Percentiles rank a stretch among this genome's conserved stretches.
Evolutionary conservation across 1,140 invertebrate species (phyloP).

Genomic region (Drosophila pruinosa): DNA sequence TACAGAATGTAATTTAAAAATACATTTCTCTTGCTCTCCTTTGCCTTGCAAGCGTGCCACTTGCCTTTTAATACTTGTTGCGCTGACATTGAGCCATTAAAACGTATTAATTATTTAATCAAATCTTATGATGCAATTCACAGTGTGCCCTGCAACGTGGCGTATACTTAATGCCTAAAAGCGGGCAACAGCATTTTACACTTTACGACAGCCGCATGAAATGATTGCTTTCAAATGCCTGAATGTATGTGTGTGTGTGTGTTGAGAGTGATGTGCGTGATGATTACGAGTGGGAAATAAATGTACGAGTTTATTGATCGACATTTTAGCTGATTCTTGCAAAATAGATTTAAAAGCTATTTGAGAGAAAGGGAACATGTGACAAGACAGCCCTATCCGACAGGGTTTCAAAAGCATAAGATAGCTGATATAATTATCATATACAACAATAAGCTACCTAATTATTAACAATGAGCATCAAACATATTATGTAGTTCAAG

Average conservation of each 20-base stretch:
- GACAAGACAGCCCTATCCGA: not conserved
- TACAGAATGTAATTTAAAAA: slow-evolving; percentile 44
- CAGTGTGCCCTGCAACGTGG: slow-evolving; percentile 25
- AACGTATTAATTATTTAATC: slow-evolving; percentile 62
- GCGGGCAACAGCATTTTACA: slow-evolving; percentile 42
- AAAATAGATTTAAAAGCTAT: too few relatives aligned
- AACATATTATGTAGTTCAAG: too few relatives aligned
- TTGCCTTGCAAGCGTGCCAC: not conserved
- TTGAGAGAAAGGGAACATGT: not conserved
- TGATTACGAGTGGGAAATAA: not conserved
- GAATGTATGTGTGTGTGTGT: not conserved
- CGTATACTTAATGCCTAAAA: slow-evolving; percentile 34
- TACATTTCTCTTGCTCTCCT: slow-evolving; percentile 15
- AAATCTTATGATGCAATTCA: slow-evolving; percentile 54
- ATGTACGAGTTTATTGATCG: not conserved
- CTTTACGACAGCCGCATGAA: slow-evolving; percentile 21
- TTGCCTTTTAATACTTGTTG: slow-evolving; percentile 49
- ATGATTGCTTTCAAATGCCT: slow-evolving; percentile 20
- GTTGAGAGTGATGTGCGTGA: not conserved
- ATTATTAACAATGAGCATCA: too few relatives aligned
- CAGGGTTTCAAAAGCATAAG: too few relatives aligned
- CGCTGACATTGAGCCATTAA: slow-evolving; percentile 41
- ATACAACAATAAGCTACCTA: too few relatives aligned
- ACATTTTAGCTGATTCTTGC: not conserved
- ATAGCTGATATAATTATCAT: too few relatives aligned